These are phyloP conservation scores for Odocoileus hemionus DNA, from an alignment of 2,113 vertebrate species.

Conservation along the genomic window DNA sequence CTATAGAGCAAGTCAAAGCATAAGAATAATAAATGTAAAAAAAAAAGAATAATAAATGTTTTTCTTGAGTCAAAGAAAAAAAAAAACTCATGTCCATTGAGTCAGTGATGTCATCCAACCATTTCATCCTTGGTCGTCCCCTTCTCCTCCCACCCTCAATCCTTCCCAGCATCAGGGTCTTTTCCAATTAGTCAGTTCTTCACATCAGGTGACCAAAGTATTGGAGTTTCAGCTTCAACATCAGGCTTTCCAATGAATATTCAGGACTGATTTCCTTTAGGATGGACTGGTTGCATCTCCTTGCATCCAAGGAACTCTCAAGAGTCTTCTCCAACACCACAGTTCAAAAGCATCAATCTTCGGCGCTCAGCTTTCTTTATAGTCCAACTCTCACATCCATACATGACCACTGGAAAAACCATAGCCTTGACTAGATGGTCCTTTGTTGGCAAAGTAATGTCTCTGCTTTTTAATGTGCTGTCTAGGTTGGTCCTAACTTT, in stretches of 20 bases:
- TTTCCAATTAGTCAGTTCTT: not conserved
- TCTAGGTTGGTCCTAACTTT: not conserved
- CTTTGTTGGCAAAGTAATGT: not conserved
- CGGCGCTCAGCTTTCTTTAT: accelerated
- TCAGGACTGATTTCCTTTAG: not conserved
- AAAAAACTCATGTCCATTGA: not conserved
- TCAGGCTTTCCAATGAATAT: not conserved
- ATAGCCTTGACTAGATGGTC: not conserved
- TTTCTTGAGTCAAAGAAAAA: too few relatives aligned
- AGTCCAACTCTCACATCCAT: not conserved
- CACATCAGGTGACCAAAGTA: not conserved
- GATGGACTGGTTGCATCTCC: not conserved
- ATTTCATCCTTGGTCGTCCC: not conserved
- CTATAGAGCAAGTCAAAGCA: too few relatives aligned
- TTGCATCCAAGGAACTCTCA: not conserved
- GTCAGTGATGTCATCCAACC: not conserved
- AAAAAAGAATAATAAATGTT: too few relatives aligned
- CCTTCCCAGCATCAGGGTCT: not conserved
- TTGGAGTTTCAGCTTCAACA: not conserved
- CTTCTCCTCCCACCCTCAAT: not conserved
- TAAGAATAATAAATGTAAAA: too few relatives aligned
- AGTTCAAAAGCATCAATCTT: not conserved
- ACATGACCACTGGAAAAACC: not conserved
- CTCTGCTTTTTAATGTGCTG: not conserved
- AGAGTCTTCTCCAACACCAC: not conserved